Base-by-base conservation (phyloP, 2,888 invertebrate genomes). In the Pollenia labialis region DNA sequence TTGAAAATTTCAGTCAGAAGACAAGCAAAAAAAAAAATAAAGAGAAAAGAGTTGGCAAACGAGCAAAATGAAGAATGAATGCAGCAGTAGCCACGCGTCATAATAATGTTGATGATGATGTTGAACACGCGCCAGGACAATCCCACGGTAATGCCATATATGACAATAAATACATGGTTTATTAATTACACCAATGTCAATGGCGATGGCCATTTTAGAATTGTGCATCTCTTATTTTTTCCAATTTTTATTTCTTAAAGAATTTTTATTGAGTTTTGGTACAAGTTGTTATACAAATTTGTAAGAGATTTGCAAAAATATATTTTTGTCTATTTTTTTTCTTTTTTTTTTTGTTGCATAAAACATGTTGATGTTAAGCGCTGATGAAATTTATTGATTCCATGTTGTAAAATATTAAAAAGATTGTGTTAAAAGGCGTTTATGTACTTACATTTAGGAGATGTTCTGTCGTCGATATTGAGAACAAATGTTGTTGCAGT, bases 91-190 rank as follows among this genome's bases (percentile, higher is more conserved):
- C 85, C 85, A 85, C 85, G 87, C 87, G 84, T 87, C 87, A 87
- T 87, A 87, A 87, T 81, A 87, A 87, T 81, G 87, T 68, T 81
- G 81, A 87, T 87, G 85, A 87, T 85, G 85, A 85, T 87, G 85
- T 85, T 81, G 76, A 85, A 85, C 87, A 87, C 87, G 87, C 84
- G 84, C 87, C 87, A 85, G 81, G 77, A 87, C 48, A 87, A 87
- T 84, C 87, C 87, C 87, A 87, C 87, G 76, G 87, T 77, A 84
- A 85, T 85, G 87, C 81, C 87, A 87, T 77, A 81, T 81, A 68
- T 81, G 85, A 77, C 84, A 84, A 77, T 81, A 87, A 85, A 77
- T 85, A 87, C 87, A 87, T 85, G 87, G 68, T 87, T 87, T 85
- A 87, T 87, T 87, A 87, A 84, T 87, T 87, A 85, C 66, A 81